Evolutionary conservation across 2,797 vertebrate genomes (phyloP).

Genomic region (Peromyscus aztecus): DNA sequence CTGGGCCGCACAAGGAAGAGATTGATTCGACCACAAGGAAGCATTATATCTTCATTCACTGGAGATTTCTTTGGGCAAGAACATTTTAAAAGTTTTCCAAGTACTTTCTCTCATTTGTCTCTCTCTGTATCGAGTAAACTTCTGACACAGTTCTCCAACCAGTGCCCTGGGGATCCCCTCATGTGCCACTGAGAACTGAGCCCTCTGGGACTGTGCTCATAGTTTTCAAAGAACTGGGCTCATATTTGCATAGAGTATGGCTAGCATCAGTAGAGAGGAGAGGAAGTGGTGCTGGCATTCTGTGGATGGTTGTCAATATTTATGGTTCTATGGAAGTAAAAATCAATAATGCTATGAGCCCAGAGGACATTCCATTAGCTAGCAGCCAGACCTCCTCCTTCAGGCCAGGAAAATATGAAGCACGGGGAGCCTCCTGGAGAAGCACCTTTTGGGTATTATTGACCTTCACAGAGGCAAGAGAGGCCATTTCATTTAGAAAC

Average conservation of each 20-base stretch:
- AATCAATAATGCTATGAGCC: conserved; percentile 60
- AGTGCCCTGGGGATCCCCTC: conserved; percentile 51
- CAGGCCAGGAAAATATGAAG: background rate
- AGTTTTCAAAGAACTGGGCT: conserved; percentile 70
- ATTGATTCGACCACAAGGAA: conserved; percentile 68
- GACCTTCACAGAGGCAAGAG: conserved; percentile 48
- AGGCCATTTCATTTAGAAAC: conserved; percentile 13
- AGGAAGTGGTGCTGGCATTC: background rate
- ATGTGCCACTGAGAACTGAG: background rate
- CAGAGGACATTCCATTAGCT: conserved; percentile 69
- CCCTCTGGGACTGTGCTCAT: conserved; percentile 5
- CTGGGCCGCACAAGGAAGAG: conserved; percentile 79
- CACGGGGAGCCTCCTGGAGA: background rate
- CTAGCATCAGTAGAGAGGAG: background rate
- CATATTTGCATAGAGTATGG: conserved; percentile 38
- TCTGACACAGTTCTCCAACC: conserved; percentile 39
- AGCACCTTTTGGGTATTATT: background rate
- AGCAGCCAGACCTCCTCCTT: conserved; percentile 46
- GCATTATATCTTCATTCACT: conserved; percentile 64
- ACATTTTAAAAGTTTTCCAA: conserved; percentile 64
- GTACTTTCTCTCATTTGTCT: conserved; percentile 19
- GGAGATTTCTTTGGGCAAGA: conserved; percentile 73
- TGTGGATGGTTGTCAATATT: conserved; percentile 53
- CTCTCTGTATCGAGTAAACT: background rate
- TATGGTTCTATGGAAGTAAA: conserved; percentile 66